Evolutionary conservation across 2,888 invertebrate genomes (phyloP).

Genomic region (Temnothorax unifasciatus): DNA sequence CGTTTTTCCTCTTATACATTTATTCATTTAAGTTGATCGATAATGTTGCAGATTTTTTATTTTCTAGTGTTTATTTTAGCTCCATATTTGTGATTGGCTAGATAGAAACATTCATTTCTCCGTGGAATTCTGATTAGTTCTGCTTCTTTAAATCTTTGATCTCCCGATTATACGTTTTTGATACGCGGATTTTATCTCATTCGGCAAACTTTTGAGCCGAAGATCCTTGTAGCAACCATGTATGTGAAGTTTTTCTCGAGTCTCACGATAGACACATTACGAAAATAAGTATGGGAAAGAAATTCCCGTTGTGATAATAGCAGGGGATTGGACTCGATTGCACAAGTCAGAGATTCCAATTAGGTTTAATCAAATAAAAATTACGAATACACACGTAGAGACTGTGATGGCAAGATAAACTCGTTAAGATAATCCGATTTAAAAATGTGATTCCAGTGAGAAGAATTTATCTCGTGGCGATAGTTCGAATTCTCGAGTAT

Average conservation of each 20-base stretch:
- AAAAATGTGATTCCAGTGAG: neutral
- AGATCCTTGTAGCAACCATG: neutral
- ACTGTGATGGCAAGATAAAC: constrained; percentile 8
- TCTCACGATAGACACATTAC: constrained; percentile 25
- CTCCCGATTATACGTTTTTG: neutral
- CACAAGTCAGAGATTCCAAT: constrained; percentile 28
- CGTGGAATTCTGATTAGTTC: neutral
- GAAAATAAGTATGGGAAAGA: constrained; percentile 22
- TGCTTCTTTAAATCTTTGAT: neutral
- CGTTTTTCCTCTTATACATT: neutral
- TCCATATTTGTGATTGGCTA: neutral
- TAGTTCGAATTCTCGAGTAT: neutral
- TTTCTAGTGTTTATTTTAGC: neutral
- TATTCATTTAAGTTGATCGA: neutral
- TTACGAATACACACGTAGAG: neutral
- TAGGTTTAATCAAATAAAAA: constrained; percentile 37
- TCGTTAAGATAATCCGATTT: neutral
- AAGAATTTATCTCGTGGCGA: neutral
- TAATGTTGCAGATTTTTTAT: neutral
- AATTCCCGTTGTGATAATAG: neutral
- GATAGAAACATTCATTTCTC: neutral
- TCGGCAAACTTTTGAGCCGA: neutral
- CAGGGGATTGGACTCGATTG: constrained; percentile 1
- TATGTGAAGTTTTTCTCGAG: neutral
- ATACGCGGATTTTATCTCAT: neutral